phyloP scores from a whole-genome alignment of 2,797 vertebrate species.

The Tapirus indicus region DNA sequence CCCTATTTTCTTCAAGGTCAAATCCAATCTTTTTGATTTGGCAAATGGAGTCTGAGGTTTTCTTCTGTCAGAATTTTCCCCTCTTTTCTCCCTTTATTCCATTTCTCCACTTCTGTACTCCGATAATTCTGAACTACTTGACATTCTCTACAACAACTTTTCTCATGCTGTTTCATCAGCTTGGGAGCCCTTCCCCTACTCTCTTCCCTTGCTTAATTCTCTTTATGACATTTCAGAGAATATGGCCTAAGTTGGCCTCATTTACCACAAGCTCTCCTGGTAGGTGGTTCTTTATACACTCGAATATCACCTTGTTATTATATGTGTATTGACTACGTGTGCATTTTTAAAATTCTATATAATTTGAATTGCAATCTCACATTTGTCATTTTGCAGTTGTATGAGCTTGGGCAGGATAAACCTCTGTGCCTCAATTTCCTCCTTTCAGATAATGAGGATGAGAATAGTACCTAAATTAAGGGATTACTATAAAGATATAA shows the following conservation, averaged over 20 bases:
- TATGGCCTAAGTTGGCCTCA: neutral
- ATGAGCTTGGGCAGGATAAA: neutral
- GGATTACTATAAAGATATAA: neutral
- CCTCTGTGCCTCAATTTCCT: neutral
- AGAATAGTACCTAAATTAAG: neutral
- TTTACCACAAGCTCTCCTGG: neutral
- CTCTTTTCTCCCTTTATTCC: neutral
- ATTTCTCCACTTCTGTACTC: neutral
- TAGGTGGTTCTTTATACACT: neutral
- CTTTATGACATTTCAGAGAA: neutral
- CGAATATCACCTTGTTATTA: neutral
- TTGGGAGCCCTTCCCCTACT: neutral
- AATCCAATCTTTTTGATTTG: neutral
- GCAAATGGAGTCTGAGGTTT: neutral
- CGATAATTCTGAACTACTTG: neutral
- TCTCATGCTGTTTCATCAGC: neutral
- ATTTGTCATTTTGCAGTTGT: neutral
- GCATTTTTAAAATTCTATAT: neutral
- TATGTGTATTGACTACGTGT: neutral
- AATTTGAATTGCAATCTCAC: rapidly evolving
- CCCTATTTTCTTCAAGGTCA: neutral
- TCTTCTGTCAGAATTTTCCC: neutral
- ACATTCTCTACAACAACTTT: neutral
- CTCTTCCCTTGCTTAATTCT: neutral
- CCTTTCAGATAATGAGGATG: neutral